phyloP scores from a whole-genome alignment of 2,888 invertebrate genomes.

The Ophonus ardosiacus region DNA sequence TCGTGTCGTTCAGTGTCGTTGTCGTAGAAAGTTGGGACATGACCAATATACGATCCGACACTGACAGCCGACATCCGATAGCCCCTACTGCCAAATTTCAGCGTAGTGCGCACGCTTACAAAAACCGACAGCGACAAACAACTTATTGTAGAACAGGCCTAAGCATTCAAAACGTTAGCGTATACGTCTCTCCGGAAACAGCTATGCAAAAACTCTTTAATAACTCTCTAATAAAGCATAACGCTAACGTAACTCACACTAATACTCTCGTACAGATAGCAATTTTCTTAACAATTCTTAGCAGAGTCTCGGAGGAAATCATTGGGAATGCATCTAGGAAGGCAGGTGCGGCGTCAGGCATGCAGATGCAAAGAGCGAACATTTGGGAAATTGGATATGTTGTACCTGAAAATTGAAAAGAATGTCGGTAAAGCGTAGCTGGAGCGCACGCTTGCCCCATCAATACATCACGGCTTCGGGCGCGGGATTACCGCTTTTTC shows the following conservation, averaged over 20 bases:
- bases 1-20: too few species aligned
- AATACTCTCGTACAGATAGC: constrained; percentile 53
- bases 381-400: constrained; percentile 70
- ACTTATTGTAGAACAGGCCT: too few species aligned
- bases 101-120: too few species aligned
- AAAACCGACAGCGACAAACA: too few species aligned
- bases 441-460: constrained; percentile 67
- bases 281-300: constrained; percentile 62
- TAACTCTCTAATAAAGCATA: too few species aligned
- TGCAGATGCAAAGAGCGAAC: constrained; percentile 64
- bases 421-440: constrained; percentile 66
- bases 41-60: too few species aligned
- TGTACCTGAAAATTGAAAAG: constrained; percentile 71
- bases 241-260: neutral
- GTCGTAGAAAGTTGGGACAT: too few species aligned
- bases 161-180: too few species aligned
- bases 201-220: too few species aligned
- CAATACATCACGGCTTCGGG: constrained; percentile 74
- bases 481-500: constrained; percentile 72
- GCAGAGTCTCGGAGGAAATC: constrained; percentile 85
- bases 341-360: constrained; percentile 18
- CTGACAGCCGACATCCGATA: too few species aligned
- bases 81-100: too few species aligned
- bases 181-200: too few species aligned
- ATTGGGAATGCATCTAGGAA: constrained; percentile 86